Evolutionary conservation across 2,113 vertebrate species (phyloP).

Genomic region (Toxotes jaculatrix): DNA sequence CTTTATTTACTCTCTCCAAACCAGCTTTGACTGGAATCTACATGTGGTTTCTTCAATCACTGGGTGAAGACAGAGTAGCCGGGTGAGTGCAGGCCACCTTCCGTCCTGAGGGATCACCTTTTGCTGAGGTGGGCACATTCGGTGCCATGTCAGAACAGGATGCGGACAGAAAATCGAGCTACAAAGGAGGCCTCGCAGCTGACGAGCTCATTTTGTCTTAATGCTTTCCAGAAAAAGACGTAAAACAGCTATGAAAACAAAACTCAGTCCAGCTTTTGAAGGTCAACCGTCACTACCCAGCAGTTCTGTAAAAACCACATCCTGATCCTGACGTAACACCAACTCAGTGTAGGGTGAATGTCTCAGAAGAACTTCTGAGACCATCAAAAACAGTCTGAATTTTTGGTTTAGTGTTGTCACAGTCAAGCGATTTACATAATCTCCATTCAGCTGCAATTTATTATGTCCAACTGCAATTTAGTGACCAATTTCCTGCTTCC

Average conservation of each 20-base stretch:
- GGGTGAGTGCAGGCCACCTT: slow-evolving; percentile 36
- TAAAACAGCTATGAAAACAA: slow-evolving; percentile 79
- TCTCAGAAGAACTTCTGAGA: not conserved
- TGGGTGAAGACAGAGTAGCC: slow-evolving; percentile 34
- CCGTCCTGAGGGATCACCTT: slow-evolving; percentile 61
- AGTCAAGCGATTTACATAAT: slow-evolving; percentile 60
- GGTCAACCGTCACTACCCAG: slow-evolving; percentile 50
- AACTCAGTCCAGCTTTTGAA: slow-evolving; percentile 55
- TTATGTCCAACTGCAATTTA: slow-evolving; percentile 56
- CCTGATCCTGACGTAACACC: slow-evolving; percentile 32
- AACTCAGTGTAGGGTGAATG: slow-evolving; percentile 1
- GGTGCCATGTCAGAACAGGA: slow-evolving; percentile 57
- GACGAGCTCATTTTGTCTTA: slow-evolving; percentile 49
- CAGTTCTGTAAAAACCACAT: slow-evolving; percentile 39
- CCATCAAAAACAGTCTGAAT: not conserved
- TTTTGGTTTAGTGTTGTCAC: slow-evolving; percentile 19
- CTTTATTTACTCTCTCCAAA: slow-evolving; percentile 42
- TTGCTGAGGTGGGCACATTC: slow-evolving; percentile 67
- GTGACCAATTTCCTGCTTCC: slow-evolving; percentile 60
- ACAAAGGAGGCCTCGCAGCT: slow-evolving; percentile 50
- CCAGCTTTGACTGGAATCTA: slow-evolving; percentile 31
- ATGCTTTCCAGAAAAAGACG: slow-evolving; percentile 61
- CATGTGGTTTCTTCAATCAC: slow-evolving; percentile 44
- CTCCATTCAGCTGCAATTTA: slow-evolving; percentile 53
- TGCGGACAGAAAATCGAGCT: slow-evolving; percentile 61